These are phyloP conservation scores for Lagopus leucura DNA, from an alignment of 2,113 vertebrate species.

Conservation along the genomic window DNA sequence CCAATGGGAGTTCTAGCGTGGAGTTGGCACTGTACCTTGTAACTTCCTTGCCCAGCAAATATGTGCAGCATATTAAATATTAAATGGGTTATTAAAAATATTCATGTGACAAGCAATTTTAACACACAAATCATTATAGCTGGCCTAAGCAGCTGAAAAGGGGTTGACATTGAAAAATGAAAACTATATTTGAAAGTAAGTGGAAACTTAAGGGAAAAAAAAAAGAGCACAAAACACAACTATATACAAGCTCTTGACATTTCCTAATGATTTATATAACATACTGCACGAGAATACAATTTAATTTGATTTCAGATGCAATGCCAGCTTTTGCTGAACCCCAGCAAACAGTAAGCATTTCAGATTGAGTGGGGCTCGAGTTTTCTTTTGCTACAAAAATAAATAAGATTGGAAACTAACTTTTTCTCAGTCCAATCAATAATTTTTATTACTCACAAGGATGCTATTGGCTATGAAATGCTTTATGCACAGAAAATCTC, in stretches of 20 bases:
- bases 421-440: conserved; percentile 71
- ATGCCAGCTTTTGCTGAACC: conserved; percentile 61
- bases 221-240: conserved; percentile 47
- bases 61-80: conserved; percentile 19
- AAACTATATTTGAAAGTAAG: conserved; percentile 80
- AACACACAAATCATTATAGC: conserved; percentile 72
- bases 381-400: conserved; percentile 43
- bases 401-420: conserved; percentile 61
- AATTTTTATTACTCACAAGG: conserved; percentile 71
- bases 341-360: conserved; percentile 58
- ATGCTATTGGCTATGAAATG: conserved; percentile 38
- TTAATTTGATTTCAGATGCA: conserved; percentile 81
- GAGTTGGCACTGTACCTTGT: not conserved
- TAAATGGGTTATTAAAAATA: conserved; percentile 64
- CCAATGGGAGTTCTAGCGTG: not conserved
- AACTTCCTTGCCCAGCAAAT: not conserved
- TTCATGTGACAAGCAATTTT: conserved; percentile 61
- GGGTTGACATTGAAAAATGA: conserved; percentile 82
- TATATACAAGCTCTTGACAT: conserved; percentile 72
- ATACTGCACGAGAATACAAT: conserved; percentile 71
- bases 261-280: conserved; percentile 82
- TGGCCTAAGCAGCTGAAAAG: conserved; percentile 70
- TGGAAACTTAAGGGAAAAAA: conserved; percentile 69
- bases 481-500: conserved; percentile 23
- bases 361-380: not conserved